Percentiles rank a stretch among this genome's conserved stretches.
Conservation (phyloP, 2,888 invertebrate genomes). For the Drosophila formosana region DNA sequence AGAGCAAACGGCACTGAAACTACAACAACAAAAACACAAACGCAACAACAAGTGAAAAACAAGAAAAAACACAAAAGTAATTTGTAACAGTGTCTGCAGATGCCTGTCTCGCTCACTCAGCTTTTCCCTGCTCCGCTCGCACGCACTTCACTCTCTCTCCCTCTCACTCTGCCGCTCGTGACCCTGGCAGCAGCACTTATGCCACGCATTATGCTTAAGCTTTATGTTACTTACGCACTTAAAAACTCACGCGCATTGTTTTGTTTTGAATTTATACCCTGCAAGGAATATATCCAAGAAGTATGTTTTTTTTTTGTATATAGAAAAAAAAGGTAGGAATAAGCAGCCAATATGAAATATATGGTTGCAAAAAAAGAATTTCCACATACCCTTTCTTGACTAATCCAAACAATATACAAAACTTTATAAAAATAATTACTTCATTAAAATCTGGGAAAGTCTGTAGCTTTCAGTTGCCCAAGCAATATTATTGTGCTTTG, state of each 20-base stretch:
- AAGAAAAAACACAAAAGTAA: conserved; percentile 47
- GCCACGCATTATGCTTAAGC: conserved; percentile 73
- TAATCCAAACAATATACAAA: too few relatives aligned
- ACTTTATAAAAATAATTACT: too few relatives aligned
- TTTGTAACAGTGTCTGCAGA: conserved; percentile 52
- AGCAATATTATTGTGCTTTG: too few relatives aligned
- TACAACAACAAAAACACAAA: conserved; percentile 33
- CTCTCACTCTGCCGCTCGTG: conserved; percentile 13
- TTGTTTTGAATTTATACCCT: conserved; percentile 34
- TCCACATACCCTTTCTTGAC: too few relatives aligned
- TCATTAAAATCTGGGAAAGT: too few relatives aligned
- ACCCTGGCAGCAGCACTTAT: conserved; percentile 64
- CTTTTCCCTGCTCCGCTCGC: neutral
- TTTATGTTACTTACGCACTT: conserved; percentile 64
- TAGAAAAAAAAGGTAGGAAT: too few relatives aligned
- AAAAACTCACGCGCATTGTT: conserved; percentile 51
- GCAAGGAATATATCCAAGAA: neutral
- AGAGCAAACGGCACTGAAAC: conserved; percentile 50
- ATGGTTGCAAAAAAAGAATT: too few relatives aligned
- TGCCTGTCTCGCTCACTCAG: conserved; percentile 7
- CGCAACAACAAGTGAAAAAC: neutral
- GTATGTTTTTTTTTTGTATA: neutral
- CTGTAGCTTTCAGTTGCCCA: too few relatives aligned
- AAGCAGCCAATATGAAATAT: too few relatives aligned
- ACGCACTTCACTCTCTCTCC: neutral